phyloP scores from a whole-genome alignment of 2,888 invertebrate genomes.

The Synergus japonicus region DNA sequence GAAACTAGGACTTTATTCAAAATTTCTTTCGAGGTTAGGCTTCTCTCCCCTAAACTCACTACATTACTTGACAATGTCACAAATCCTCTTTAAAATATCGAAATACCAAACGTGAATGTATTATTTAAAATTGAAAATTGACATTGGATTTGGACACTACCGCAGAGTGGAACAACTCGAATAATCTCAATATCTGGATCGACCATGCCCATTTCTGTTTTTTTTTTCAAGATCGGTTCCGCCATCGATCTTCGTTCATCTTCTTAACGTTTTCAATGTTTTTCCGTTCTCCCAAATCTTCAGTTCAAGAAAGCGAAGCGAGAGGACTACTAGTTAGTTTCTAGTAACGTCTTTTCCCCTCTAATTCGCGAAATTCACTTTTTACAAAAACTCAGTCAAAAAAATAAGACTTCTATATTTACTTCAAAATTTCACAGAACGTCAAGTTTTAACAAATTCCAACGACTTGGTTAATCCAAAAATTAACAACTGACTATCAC shows the following conservation, averaged over 20 bases:
- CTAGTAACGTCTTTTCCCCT: background rate
- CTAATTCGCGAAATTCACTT: background rate
- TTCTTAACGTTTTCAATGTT: slow-evolving; percentile 28
- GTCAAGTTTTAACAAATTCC: background rate
- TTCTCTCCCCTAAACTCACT: background rate
- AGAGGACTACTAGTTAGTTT: background rate
- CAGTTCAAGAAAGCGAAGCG: background rate
- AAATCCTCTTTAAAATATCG: background rate
- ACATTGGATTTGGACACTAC: background rate
- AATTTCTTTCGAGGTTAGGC: background rate
- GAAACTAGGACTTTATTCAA: background rate
- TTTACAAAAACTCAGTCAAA: background rate
- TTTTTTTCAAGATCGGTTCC: slow-evolving; percentile 47
- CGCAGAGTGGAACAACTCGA: background rate
- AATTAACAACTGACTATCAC: background rate
- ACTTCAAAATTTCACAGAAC: background rate
- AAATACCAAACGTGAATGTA: background rate
- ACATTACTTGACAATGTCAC: background rate
- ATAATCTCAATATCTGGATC: background rate
- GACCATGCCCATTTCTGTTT: slow-evolving; percentile 39
- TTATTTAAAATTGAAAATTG: background rate
- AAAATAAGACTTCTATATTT: slow-evolving; percentile 11
- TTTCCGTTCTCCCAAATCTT: background rate
- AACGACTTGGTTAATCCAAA: background rate
- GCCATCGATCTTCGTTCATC: slow-evolving; percentile 45